Percentiles rank a stretch among this genome's conserved stretches.
These are phyloP conservation scores for Mesitornis unicolor DNA, from an alignment of 2,113 vertebrate species.

Conservation along the genomic window DNA sequence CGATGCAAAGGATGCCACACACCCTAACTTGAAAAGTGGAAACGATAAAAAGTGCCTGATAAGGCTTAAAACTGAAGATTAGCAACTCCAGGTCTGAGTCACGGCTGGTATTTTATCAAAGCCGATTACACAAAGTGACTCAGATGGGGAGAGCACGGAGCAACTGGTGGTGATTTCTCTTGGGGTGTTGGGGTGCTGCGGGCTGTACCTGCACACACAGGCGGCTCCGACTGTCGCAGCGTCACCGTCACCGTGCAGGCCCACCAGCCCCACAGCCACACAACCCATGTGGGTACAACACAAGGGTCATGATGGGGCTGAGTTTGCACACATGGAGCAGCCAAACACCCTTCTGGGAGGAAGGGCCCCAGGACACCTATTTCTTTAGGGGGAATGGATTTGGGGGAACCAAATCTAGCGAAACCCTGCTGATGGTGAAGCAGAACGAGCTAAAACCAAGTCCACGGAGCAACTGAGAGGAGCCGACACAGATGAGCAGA, in stretches of 20 bases:
- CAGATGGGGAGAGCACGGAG: neutral
- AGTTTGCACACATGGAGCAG: neutral
- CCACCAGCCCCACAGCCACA: neutral
- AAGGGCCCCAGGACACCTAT: neutral
- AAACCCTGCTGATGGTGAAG: neutral
- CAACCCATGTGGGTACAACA: rapidly evolving
- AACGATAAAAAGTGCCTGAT: neutral
- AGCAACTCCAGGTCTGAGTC: constrained; percentile 27
- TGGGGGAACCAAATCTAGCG: neutral
- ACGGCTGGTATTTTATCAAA: neutral
- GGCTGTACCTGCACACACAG: neutral
- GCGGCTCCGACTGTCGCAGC: neutral
- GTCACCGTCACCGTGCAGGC: rapidly evolving
- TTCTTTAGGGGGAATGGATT: neutral
- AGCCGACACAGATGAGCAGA: neutral
- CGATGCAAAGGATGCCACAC: neutral
- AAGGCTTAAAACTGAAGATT: neutral
- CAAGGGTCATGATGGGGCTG: neutral
- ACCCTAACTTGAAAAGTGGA: neutral
- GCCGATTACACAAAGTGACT: neutral
- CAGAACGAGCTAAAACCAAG: neutral
- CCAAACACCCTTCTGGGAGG: neutral
- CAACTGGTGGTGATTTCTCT: neutral
- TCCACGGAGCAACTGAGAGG: neutral
- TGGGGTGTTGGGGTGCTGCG: neutral